Evolutionary conservation across 2,113 vertebrate species (phyloP).

Genomic region (Rynchops niger): DNA sequence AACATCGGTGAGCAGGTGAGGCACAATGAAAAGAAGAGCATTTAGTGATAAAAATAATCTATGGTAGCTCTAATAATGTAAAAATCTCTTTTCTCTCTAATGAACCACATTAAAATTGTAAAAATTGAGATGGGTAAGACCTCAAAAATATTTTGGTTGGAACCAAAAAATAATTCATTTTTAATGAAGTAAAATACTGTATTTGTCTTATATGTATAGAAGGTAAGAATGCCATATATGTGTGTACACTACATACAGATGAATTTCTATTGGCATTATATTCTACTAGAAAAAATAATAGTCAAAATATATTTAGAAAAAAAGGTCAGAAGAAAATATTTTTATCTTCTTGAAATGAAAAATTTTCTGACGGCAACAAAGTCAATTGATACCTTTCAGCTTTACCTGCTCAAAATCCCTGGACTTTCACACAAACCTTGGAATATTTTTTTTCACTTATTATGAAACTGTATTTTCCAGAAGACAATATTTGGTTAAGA

Average conservation of each 20-base stretch:
- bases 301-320: neutral
- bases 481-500: neutral
- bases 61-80: neutral
- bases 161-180: neutral
- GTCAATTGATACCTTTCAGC: accelerated
- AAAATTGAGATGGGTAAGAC: neutral
- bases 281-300: too few species aligned
- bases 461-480: neutral
- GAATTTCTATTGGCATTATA: neutral
- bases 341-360: neutral
- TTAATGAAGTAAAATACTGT: neutral
- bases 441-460: neutral
- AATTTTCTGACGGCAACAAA: neutral
- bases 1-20: neutral
- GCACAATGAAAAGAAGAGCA: neutral
- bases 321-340: neutral
- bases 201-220: neutral
- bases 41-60: neutral
- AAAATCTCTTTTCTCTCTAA: neutral
- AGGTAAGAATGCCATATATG: neutral
- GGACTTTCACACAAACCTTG: neutral
- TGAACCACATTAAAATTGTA: neutral
- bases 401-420: neutral
- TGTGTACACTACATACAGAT: accelerated
- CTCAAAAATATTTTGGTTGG: neutral